Conservation (phyloP, 2,113 vertebrate species). For the Corydoras sp. region DNA sequence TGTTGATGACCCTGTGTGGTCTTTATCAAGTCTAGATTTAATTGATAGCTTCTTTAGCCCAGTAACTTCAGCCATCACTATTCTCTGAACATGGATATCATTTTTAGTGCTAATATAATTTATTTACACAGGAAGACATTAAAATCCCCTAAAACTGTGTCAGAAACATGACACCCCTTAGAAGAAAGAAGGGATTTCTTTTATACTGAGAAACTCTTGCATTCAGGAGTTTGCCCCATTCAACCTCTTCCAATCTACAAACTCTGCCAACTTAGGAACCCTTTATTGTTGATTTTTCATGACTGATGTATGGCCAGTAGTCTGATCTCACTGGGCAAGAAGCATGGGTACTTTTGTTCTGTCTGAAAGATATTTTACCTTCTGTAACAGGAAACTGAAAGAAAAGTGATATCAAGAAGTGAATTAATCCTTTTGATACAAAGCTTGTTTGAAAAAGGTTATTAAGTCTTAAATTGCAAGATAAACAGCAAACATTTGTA, state of each 20-base stretch:
- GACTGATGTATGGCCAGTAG: constrained; percentile 31
- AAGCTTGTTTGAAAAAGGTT: too few relatives aligned
- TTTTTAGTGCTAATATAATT: constrained; percentile 71
- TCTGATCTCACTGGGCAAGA: constrained; percentile 2
- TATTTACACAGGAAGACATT: constrained; percentile 92
- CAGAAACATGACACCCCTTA: constrained; percentile 75
- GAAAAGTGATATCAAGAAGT: too few relatives aligned
- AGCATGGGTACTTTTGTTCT: constrained; percentile 7
- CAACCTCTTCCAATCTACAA: constrained; percentile 49
- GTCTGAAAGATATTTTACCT: constrained; percentile 6
- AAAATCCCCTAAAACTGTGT: constrained; percentile 80
- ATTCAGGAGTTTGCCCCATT: constrained; percentile 49
- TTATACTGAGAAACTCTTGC: constrained; percentile 75
- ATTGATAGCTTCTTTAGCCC: too few relatives aligned
- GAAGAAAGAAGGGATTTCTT: constrained; percentile 78
- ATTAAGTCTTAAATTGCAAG: too few relatives aligned
- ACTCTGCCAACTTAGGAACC: constrained; percentile 51
- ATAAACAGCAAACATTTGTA: too few relatives aligned
- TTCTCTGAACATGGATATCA: constrained; percentile 68
- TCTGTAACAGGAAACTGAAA: too few relatives aligned
- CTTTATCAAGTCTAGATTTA: too few relatives aligned
- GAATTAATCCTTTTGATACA: too few relatives aligned
- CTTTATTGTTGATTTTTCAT: constrained; percentile 42
- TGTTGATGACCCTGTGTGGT: too few relatives aligned
- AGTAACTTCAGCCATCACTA: constrained; percentile 56